Conservation (phyloP, 2,888 invertebrate genomes). For the Cylloceria caligata region DNA sequence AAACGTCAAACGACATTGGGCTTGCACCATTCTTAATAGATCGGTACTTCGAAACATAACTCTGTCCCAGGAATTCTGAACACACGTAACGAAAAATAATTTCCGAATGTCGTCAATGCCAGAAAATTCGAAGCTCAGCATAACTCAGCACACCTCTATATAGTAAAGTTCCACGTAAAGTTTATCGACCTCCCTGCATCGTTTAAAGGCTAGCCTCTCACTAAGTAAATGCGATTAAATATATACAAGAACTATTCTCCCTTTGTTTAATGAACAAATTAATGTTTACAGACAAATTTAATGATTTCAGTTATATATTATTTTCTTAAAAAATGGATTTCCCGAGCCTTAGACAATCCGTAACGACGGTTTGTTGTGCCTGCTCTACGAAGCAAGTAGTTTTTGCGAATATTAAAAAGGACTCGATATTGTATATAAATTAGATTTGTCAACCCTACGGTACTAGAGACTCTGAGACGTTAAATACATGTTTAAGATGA, state of each 20-base stretch:
- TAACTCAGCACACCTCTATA: neutral
- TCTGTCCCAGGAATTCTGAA: neutral
- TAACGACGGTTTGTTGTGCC: neutral
- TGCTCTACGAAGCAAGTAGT: neutral
- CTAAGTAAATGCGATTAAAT: too few species aligned
- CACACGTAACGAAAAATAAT: neutral
- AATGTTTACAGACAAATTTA: neutral
- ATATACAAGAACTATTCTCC: too few species aligned
- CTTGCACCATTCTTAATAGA: neutral
- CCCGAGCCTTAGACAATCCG: neutral
- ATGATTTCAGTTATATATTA: neutral
- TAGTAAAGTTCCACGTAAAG: neutral
- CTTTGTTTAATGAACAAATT: too few species aligned
- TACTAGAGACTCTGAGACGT: neutral
- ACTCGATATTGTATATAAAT: neutral
- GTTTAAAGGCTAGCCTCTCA: neutral
- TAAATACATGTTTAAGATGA: neutral
- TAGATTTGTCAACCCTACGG: neutral
- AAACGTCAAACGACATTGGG: too few species aligned
- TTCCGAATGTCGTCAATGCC: neutral
- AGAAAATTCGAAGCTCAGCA: neutral
- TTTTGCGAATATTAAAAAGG: neutral
- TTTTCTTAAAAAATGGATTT: neutral
- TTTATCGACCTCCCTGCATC: neutral
- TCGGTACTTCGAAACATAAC: neutral